Evolutionary conservation across 2,113 vertebrate species (phyloP), one percentile per base, ranked within the genome.

Genomic region (Mesembrinibis cayennensis): DNA sequence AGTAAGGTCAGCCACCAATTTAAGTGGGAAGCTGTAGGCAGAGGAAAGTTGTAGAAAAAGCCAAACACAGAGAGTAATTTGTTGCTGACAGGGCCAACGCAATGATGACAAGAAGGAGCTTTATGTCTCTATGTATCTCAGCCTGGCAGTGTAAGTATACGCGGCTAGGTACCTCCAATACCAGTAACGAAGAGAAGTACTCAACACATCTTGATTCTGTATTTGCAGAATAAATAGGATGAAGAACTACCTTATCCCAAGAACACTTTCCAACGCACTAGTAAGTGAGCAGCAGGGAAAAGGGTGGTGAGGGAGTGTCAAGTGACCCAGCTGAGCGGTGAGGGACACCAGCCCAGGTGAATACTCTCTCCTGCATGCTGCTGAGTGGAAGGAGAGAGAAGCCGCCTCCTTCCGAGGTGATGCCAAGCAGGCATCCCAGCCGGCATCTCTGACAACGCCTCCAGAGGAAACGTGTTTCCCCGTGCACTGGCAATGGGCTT

Each of bases 131-230:
- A 3, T 11, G 1, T 13, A 16, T 3, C 40, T 81, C 66, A 93
- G 82, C 30, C 66, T 80, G 71, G 26, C 10, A 47, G 22, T 5
- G 3, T 8, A 40, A 16, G 22, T 2, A 42, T 6, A 21, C 16
- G 16, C 1, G 0, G 27, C 14, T 27, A n/a, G 49, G 18, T 9
- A 61, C 20, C 36, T 78, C 47, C 56, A 26, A 0, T 2, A 38
- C 10, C 61, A 66, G 25, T 16, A 47, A 40, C 0, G 21, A 67
- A 70, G 34, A 32, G 8, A 47, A 67, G 30, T 13, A n/a, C 61
- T 47, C 56, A 44, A 30, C 15, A 23, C 7, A 47, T n/a, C 30
- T 42, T 32, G 42, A 58, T 53, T 50, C 44, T 59, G 5, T 12
- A 42, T 72, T 70, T 74, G 45, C 71, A 72, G 38, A 81, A 58